These are phyloP conservation scores for Ormyrus rosae DNA, from an alignment of 2,888 invertebrate species.

Conservation along the genomic window DNA sequence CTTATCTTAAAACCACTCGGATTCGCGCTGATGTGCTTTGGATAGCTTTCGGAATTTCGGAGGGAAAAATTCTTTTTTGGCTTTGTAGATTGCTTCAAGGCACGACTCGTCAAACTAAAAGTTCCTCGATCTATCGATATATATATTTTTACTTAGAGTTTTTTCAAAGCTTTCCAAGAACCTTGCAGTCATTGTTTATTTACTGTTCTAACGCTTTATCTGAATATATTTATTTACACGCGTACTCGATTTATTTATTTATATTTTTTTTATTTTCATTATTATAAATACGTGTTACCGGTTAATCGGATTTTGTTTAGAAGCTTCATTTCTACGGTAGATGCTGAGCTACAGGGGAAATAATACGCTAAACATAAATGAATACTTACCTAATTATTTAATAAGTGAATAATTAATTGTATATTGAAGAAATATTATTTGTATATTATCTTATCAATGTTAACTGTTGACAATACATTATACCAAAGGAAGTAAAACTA, in stretches of 20 bases:
- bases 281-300: neutral
- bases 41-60: neutral
- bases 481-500: slow-evolving; percentile 20
- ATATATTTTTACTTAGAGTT: neutral
- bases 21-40: neutral
- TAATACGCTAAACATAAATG: slow-evolving; percentile 51
- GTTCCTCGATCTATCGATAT: slow-evolving; percentile 7
- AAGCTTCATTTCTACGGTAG: neutral
- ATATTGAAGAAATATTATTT: slow-evolving; percentile 46
- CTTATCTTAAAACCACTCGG: neutral
- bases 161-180: slow-evolving; percentile 19
- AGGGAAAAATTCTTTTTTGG: no score
- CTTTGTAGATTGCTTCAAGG: no score
- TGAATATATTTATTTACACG: slow-evolving; percentile 21
- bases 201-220: slow-evolving; percentile 1
- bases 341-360: slow-evolving; percentile 41
- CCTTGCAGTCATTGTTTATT: slow-evolving; percentile 14
- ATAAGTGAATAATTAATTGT: slow-evolving; percentile 24
- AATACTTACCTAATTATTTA: slow-evolving; percentile 1
- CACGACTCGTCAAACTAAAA: slow-evolving; percentile 12
- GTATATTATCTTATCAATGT: slow-evolving; percentile 48
- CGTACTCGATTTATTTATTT: neutral
- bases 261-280: neutral
- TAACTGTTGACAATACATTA: slow-evolving; percentile 43
- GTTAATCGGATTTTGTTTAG: neutral